Base-by-base conservation (phyloP, 2,113 vertebrate genomes). In the Leucosticte australis region DNA sequence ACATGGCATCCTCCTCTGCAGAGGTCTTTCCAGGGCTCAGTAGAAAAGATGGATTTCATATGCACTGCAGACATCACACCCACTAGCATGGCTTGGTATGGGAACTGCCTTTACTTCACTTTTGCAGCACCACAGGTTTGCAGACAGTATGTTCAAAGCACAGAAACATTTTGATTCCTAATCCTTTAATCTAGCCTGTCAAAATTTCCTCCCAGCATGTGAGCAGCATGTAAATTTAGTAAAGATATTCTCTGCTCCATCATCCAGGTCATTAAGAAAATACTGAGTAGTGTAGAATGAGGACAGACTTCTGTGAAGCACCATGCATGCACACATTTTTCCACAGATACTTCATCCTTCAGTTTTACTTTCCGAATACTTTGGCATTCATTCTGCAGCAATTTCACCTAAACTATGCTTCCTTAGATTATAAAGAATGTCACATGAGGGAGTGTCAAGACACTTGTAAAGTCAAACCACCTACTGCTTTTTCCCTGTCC, bases 401-500 rank as follows among this genome's bases (percentile, higher is more conserved):
- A 53, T 94, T 97, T 90, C 55, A 59, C 65, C 79, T 86, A 70
- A 93, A 81, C 59, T 86, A 5, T 83, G 64, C 75, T 93, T 94
- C 55, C 86, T 47, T 67, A 47, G 41, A 76, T 88, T 97, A 70
- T 90, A 86, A 87, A 93, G 75, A 83, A 77, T 81, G 79, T 83
- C 80, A 83, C 60, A 88, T 1, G 2, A 81, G 76, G 92, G 83
- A 90, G 83, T 47, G 60, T 74, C 1, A 0, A 77, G 42, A 81
- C 35, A 59, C 92, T 93, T 67, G 76, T 86, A 89, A 96, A 96
- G 83, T 86, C 94, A 97, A 90, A 83, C 89, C 92, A 83, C 94
- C 92, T 81, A 86, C 94, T 96, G 96, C 68, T 95, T 95, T 94
- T 95, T 89, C 68, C 63, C 80, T 93, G 92, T 95, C 92, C 39